Percentiles rank a stretch among this genome's conserved stretches.
These are phyloP conservation scores for Phycodurus eques DNA, from an alignment of 2,113 vertebrate species.

Conservation along the genomic window DNA sequence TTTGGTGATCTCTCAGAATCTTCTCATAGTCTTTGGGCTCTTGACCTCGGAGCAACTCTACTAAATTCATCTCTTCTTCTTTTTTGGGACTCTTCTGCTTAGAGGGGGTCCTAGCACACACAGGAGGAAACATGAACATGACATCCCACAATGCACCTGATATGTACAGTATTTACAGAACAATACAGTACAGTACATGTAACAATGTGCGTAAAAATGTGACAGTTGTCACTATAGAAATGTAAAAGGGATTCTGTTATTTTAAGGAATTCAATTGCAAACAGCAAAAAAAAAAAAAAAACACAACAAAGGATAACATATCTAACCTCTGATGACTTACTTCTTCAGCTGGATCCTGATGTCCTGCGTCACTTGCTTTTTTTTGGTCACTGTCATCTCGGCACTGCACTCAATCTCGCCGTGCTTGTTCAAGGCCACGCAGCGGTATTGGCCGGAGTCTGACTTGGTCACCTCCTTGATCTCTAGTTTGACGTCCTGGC, in stretches of 20 bases:
- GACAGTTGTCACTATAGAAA: not conserved
- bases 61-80: conserved; percentile 83
- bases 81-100: conserved; percentile 88
- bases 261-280: too few relatives aligned
- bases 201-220: not conserved
- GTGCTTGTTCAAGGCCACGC: conserved; percentile 87
- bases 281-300: too few relatives aligned
- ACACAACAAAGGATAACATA: not conserved
- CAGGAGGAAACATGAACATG: not conserved
- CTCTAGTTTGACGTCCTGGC: conserved; percentile 87
- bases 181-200: too few relatives aligned
- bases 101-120: conserved; percentile 80
- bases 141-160: not conserved
- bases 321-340: conserved; percentile 60
- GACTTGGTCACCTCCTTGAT: conserved; percentile 89
- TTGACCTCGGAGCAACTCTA: conserved; percentile 94
- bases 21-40: conserved; percentile 97
- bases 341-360: conserved; percentile 89
- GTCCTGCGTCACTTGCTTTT: conserved; percentile 78
- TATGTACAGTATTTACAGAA: not conserved
- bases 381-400: conserved; percentile 86
- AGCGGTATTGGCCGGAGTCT: conserved; percentile 91
- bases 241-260: too few relatives aligned
- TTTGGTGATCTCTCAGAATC: conserved; percentile 89
- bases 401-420: conserved; percentile 90